These are phyloP conservation scores for Rhynchophorus ferrugineus DNA, from an alignment of 1,140 invertebrate genomes.

Conservation along the genomic window DNA sequence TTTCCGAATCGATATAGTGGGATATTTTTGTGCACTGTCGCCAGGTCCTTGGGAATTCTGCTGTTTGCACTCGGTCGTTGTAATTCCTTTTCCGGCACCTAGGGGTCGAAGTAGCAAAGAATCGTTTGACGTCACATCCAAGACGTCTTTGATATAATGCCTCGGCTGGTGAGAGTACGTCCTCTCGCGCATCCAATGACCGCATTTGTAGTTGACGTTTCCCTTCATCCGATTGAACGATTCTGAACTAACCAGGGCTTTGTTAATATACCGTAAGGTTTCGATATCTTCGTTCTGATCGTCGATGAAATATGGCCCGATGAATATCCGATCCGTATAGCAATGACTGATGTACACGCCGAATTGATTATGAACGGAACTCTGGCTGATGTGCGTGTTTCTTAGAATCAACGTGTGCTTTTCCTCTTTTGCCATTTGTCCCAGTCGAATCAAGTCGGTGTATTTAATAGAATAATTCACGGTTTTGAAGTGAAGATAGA, in stretches of 20 bases:
- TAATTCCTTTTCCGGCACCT: too few relatives aligned
- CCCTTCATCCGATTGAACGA: slow-evolving; percentile 24
- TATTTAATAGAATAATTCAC: slow-evolving; percentile 31
- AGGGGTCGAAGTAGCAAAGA: too few relatives aligned
- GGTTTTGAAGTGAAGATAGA: slow-evolving; percentile 24
- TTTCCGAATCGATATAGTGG: too few relatives aligned
- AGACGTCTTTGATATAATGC: too few relatives aligned
- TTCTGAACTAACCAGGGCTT: slow-evolving; percentile 24
- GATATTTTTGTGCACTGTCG: too few relatives aligned
- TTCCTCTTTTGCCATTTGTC: slow-evolving; percentile 23
- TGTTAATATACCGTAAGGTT: slow-evolving; percentile 27
- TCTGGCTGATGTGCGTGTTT: slow-evolving; percentile 15
- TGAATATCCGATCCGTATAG: slow-evolving; percentile 27
- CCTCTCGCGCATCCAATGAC: slow-evolving; percentile 20
- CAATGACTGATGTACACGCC: slow-evolving; percentile 31
- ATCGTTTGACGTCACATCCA: too few relatives aligned
- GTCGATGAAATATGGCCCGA: slow-evolving; percentile 29
- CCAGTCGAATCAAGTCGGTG: slow-evolving; percentile 25
- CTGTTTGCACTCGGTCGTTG: too few relatives aligned
- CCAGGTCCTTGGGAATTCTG: too few relatives aligned
- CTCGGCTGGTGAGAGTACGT: slow-evolving; percentile 1
- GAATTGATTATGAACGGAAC: slow-evolving; percentile 20
- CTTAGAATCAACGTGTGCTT: slow-evolving; percentile 23
- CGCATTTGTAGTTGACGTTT: slow-evolving; percentile 7
- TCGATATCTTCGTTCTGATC: slow-evolving; percentile 24